phyloP scores from a whole-genome alignment of 2,888 invertebrate species.

The Mantis religiosa region DNA sequence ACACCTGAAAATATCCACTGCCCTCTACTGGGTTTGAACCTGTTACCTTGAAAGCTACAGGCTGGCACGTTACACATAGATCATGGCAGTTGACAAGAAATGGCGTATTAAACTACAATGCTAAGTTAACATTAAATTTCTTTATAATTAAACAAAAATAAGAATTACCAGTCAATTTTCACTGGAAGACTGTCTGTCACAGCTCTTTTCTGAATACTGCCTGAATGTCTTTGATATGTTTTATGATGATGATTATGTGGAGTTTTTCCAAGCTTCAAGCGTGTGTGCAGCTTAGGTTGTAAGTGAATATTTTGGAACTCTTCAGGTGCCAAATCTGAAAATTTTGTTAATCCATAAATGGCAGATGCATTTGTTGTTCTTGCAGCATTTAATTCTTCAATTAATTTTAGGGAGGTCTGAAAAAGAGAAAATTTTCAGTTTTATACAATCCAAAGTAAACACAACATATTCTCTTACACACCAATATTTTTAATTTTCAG shows the following conservation, averaged over 20 bases:
- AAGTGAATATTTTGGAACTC: conserved; percentile 55
- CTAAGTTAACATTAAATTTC: no score
- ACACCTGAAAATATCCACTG: no score
- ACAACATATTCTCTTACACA: no score
- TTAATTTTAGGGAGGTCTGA: conserved; percentile 51
- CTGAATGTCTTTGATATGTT: conserved; percentile 22
- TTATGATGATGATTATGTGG: conserved; percentile 12
- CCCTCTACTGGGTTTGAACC: no score
- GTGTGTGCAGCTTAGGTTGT: conserved; percentile 38
- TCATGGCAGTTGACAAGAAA: no score
- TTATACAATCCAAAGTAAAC: conserved; percentile 23
- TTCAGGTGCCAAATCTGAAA: conserved; percentile 58
- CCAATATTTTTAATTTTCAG: no score
- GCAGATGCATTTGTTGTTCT: conserved; percentile 49
- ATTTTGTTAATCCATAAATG: conserved; percentile 56
- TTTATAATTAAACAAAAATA: neutral
- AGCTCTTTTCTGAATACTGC: conserved; percentile 33
- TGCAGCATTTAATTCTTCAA: conserved; percentile 48
- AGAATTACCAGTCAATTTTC: conserved; percentile 53
- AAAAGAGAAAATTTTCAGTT: conserved; percentile 33
- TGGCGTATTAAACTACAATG: no score
- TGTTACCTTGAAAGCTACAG: no score
- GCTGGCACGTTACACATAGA: no score
- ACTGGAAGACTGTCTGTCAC: conserved; percentile 43
- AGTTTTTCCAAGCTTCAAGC: conserved; percentile 19